Percentiles rank a stretch among this genome's conserved stretches.
These are phyloP conservation scores for Carduelis carduelis DNA, from an alignment of 2,797 vertebrate genomes.

Conservation along the genomic window DNA sequence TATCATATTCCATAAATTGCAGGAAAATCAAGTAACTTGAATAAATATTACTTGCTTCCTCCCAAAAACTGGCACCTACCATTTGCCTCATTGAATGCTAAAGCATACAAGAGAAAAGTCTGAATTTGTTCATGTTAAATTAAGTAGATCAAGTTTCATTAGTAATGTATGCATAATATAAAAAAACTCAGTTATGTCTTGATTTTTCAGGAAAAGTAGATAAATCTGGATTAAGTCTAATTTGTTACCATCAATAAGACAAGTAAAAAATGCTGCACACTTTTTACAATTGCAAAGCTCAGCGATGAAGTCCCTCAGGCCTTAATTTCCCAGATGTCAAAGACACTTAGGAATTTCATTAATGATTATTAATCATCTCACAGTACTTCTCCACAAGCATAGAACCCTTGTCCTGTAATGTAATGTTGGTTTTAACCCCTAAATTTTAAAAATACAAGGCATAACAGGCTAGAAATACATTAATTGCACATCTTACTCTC, in stretches of 20 bases:
- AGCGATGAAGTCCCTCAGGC: not conserved
- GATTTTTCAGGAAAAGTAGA: not conserved
- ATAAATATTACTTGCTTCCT: slow-evolving; percentile 57
- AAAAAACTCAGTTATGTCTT: not conserved
- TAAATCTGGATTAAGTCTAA: slow-evolving; percentile 14
- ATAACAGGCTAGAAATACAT: not conserved
- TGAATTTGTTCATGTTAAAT: slow-evolving; percentile 34
- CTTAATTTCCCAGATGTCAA: not conserved
- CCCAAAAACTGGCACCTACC: not conserved
- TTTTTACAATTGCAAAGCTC: not conserved
- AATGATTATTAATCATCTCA: not conserved
- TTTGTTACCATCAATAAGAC: slow-evolving; percentile 1
- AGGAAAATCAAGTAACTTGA: slow-evolving; percentile 69
- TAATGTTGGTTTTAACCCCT: not conserved
- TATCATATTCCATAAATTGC: slow-evolving; percentile 56
- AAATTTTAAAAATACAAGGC: not conserved
- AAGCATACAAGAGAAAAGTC: not conserved
- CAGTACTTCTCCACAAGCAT: not conserved
- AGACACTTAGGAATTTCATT: not conserved
- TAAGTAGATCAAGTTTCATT: slow-evolving; percentile 37
- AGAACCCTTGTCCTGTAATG: not conserved
- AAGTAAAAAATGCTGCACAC: not conserved
- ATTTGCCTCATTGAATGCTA: slow-evolving; percentile 40
- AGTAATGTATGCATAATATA: slow-evolving; percentile 10
- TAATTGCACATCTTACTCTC: not conserved